Evolutionary conservation across 2,113 vertebrate species (phyloP).

Genomic region (Hepsetus odoe): DNA sequence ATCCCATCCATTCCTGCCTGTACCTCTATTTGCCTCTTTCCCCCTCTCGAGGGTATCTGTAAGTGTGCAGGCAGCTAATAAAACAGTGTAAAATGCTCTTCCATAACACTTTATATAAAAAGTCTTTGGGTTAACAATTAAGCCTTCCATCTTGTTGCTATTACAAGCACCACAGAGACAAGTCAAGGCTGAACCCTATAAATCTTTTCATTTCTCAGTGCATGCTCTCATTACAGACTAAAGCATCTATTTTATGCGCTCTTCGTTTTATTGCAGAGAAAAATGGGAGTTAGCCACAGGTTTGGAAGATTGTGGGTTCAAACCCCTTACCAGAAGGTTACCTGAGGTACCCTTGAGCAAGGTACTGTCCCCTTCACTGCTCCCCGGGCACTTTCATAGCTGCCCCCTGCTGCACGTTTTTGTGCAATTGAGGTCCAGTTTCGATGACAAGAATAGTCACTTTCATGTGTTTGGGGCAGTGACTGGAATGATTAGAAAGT

Average conservation of each 20-base stretch:
- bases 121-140: conserved; percentile 42
- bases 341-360: too few relatives aligned
- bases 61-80: background rate
- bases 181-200: conserved; percentile 54
- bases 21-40: background rate
- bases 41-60: background rate
- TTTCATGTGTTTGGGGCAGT: too few relatives aligned
- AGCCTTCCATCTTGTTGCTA: conserved; percentile 21
- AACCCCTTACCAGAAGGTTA: too few relatives aligned
- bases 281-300: too few relatives aligned
- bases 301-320: too few relatives aligned
- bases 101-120: background rate
- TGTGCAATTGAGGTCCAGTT: too few relatives aligned
- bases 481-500: too few relatives aligned
- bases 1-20: background rate
- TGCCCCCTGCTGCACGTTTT: too few relatives aligned
- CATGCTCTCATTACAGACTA: conserved; percentile 54
- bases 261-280: background rate
- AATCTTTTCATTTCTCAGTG: conserved; percentile 59
- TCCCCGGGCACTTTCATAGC: too few relatives aligned
- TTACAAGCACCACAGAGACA: conserved; percentile 36
- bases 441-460: too few relatives aligned
- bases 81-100: background rate
- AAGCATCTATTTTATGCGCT: background rate
- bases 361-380: too few relatives aligned